Base-by-base conservation (phyloP, 2,113 vertebrate species). In the Sylvicapra grimmia region DNA sequence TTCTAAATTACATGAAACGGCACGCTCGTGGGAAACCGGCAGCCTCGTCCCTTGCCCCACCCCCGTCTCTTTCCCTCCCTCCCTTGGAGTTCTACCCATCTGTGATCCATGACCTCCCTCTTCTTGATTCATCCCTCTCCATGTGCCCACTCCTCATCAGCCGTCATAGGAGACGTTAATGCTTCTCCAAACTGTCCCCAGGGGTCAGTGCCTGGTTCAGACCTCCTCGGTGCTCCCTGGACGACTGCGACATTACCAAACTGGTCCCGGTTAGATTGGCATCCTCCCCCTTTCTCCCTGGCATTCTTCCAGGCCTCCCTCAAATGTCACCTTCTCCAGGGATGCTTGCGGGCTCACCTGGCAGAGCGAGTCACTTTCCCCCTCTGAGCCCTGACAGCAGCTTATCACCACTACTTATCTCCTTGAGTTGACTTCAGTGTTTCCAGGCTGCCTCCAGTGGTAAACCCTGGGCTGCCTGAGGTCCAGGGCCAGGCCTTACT, bases 221-320 rank as follows among this genome's bases (percentile, higher is more conserved):
- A 13, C 31, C 44, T 75, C 25, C 75, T 61, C 0, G 1, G 11
- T 27, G 63, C 25, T 87, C 16, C 85, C 29, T 56, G 44, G 77
- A 75, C 61, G 59, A 16, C 0, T 3, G 8, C 0, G 2, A 31
- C 4, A 0, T 21, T 47, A 83, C 72, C 15, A 27, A 23, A 6
- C 36, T 4, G 21, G 80, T 51, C 72, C 79, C 4, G 0, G 4
- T 86, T 54, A 44, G 80, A 82, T 3, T 19, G 58, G 25, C 58
- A 80, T 15, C 40, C 16, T 82, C 33, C 36, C 25, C 10, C 21
- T 40, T 31, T 56, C n/a, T 77, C 36, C 75, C 36, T 53, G 49
- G 51, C 36, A 15, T 33, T 31, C 29, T 53, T 90, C 89, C 47
- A 16, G 27, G 33, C 63, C 47, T 44, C 1, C 27, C 58, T 49